Base-by-base conservation (phyloP, 2,888 invertebrate genomes). In the Nemotelus pantherinus region DNA sequence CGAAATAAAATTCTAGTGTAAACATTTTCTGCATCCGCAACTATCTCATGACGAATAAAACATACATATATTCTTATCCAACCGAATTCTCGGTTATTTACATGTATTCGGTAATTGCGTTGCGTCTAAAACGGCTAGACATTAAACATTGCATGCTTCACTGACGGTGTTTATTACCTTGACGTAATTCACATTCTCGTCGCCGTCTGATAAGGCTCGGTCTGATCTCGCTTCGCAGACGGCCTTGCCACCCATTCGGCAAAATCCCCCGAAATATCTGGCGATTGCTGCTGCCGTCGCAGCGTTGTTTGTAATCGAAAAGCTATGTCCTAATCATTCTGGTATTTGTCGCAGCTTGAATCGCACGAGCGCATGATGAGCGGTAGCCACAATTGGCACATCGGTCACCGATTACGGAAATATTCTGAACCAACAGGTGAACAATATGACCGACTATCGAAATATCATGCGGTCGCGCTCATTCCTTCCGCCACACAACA, bases 391-490 rank as follows among this genome's bases (percentile, higher is more conserved):
- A 25, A 57, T 57, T 57, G 5, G 5, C 1, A 10, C 57, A 57
- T 57, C 25, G 3, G 3, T 57, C 3, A 5, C 10, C 25, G 57
- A 10, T 57, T 25, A 10, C 10, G 63, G 43, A n/a, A 63, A 41
- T 43, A 63, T 63, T 63, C 63, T 63, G 39, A 25, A 7, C n/a
- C 63, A 41, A 43, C 63, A 63, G 63, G 63, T 63, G 63, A 63
- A 63, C 41, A 63, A 63, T 63, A 5, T 3, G 57, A 57, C 10
- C 4, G 3, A 57, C 9, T 57, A 57, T 9, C 57, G 10, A 10
- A 10, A 25, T 25, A 10, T 57, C 57, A 25, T 10, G 63, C 4
- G 9, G 63, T 63, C 43, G 63, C 63, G 43, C 25, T 25, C 25
- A 25, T 25, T 25, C 25, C 25, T 25, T 25, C 25, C 25, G 25